Conservation (phyloP, 30 jellyfish, hydroid and myxozoan species). For the Aurelia sp. region DNA sequence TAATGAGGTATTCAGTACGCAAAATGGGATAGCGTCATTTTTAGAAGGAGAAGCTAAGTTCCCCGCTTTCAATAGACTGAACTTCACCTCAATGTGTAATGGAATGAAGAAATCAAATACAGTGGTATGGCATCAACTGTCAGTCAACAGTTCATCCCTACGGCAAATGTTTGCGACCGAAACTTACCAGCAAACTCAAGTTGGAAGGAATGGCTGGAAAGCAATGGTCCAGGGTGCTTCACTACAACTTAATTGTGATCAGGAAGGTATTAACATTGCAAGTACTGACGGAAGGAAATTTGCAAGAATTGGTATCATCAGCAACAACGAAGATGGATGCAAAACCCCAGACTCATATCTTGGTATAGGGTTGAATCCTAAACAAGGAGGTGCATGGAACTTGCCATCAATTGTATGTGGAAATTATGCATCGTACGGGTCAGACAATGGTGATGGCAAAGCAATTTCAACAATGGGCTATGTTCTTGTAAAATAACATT, state of each 20-base stretch:
- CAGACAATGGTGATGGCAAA: too few species aligned
- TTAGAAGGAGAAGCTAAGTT: slow-evolving; percentile 19
- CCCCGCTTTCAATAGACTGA: slow-evolving; percentile 4
- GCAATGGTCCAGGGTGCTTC: neutral
- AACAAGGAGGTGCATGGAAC: too few species aligned
- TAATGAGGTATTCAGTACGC: neutral
- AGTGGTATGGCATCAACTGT: neutral
- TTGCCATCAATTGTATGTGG: too few species aligned
- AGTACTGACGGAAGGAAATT: neutral
- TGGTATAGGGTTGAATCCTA: neutral
- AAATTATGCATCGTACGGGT: too few species aligned
- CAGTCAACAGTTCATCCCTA: slow-evolving; percentile 11
- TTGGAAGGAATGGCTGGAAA: slow-evolving; percentile 16
- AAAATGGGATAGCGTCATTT: slow-evolving; percentile 1
- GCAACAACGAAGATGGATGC: slow-evolving; percentile 13
- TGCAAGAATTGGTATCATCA: slow-evolving; percentile 12
- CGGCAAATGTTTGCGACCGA: neutral
- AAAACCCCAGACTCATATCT: slow-evolving; percentile 1
- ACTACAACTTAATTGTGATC: slow-evolving; percentile 24
- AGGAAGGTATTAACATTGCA: slow-evolving; percentile 13
- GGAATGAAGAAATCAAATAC: slow-evolving; percentile 17
- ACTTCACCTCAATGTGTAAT: slow-evolving; percentile 22
- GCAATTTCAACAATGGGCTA: too few species aligned
- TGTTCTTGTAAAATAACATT: too few species aligned
- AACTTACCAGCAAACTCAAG: neutral